phyloP scores from a whole-genome alignment of 2,797 vertebrate genomes.

The Chanos chanos region DNA sequence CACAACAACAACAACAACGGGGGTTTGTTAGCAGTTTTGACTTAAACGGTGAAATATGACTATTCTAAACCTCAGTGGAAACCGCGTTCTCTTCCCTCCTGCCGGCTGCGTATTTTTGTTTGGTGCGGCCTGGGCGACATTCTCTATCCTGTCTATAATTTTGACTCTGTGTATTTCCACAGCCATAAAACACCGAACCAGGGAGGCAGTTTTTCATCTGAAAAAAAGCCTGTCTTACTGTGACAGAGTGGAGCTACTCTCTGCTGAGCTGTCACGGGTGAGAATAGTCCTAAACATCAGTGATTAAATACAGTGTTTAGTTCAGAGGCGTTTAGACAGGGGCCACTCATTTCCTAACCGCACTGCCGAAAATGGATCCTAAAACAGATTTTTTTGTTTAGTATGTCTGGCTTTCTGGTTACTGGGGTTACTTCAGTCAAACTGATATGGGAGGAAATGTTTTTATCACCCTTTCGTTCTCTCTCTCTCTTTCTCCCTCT shows the following conservation, averaged over 20 bases:
- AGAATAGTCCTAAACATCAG: conserved; percentile 24
- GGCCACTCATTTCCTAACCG: conserved; percentile 34
- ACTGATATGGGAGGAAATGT: neutral
- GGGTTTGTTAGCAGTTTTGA: no score
- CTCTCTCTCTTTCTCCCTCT: neutral
- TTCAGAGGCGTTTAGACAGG: neutral
- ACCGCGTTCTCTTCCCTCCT: neutral
- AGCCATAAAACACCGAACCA: conserved; percentile 29
- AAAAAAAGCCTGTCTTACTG: conserved; percentile 7
- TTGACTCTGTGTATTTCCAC: conserved; percentile 18
- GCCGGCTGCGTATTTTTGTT: no score
- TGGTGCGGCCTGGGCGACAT: neutral
- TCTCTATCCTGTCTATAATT: conserved; percentile 35
- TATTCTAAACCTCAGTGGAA: neutral
- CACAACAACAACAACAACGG: no score
- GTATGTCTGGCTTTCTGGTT: neutral
- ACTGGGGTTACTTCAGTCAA: neutral
- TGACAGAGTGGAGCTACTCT: conserved; percentile 27
- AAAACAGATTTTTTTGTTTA: conserved; percentile 22
- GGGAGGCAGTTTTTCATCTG: conserved; percentile 9
- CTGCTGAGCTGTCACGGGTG: conserved; percentile 5
- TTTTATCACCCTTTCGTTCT: neutral
- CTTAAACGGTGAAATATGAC: no score
- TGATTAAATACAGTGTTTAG: conserved; percentile 29
- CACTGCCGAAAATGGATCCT: conserved; percentile 17